Percentiles rank a stretch among this genome's conserved stretches.
Conservation (phyloP, 2,797 vertebrate species). For the Alcedo quadribrachys region DNA sequence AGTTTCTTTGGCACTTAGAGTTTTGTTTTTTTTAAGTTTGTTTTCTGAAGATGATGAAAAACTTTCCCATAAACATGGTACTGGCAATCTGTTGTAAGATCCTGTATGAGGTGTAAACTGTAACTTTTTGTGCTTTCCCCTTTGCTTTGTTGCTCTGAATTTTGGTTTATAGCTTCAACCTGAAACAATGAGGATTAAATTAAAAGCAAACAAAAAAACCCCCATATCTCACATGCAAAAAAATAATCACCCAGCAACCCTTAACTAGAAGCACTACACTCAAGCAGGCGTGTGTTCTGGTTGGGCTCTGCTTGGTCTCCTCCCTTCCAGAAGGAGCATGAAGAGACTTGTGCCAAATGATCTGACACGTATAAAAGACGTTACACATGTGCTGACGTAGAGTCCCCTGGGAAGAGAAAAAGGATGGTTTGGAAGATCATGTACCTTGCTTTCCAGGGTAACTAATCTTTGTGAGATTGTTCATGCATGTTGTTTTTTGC, state of each 20-base stretch:
- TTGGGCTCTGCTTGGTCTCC: neutral
- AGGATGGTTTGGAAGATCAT: neutral
- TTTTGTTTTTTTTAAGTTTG: neutral
- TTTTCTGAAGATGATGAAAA: neutral
- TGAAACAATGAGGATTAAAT: neutral
- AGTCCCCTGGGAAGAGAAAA: neutral
- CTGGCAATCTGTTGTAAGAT: neutral
- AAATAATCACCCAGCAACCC: too few species aligned
- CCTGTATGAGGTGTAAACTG: neutral
- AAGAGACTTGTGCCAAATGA: neutral
- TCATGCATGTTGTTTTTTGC: neutral
- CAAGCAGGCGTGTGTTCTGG: neutral
- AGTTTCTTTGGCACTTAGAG: neutral
- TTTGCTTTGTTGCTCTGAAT: neutral
- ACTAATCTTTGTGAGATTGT: neutral
- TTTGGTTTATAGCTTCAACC: neutral
- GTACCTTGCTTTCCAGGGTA: neutral
- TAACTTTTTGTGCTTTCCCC: neutral
- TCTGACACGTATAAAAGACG: rapidly evolving
- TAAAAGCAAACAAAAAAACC: neutral
- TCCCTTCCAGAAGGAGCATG: neutral
- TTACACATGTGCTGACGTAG: neutral
- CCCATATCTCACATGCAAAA: neutral
- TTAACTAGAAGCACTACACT: neutral
- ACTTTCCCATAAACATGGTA: neutral